These are phyloP conservation scores for Rhynchopsitta pachyrhyncha DNA, from an alignment of 2,113 vertebrate species.

Conservation along the genomic window DNA sequence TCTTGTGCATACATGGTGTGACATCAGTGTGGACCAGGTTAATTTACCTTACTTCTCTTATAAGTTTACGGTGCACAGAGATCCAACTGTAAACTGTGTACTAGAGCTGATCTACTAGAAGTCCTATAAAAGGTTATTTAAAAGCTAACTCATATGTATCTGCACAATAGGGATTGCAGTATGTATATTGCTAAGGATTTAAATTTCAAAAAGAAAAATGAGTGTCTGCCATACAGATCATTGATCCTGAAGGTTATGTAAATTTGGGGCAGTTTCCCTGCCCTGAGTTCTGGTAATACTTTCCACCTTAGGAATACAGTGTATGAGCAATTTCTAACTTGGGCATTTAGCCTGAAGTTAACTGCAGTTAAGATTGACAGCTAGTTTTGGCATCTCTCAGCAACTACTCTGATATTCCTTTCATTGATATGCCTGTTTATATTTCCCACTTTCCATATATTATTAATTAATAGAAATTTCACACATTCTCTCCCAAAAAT, in stretches of 20 bases:
- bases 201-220: neutral
- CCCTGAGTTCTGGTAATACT: neutral
- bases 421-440: neutral
- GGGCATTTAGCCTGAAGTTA: neutral
- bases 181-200: neutral
- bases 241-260: neutral
- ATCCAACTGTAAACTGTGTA: neutral
- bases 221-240: neutral
- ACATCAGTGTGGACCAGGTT: neutral
- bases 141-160: neutral
- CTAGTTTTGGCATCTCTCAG: neutral
- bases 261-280: neutral
- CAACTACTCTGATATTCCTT: neutral
- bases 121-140: neutral
- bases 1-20: neutral
- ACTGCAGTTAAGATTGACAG: neutral
- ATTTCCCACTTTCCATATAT: neutral
- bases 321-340: neutral
- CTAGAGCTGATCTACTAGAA: neutral
- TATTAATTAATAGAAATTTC: constrained; percentile 37
- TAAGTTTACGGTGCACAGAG: neutral
- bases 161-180: neutral
- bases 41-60: neutral
- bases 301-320: neutral
- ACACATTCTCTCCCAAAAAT: constrained; percentile 20